phyloP scores from a whole-genome alignment of 2,888 invertebrate genomes.

The Priapulus caudatus region DNA sequence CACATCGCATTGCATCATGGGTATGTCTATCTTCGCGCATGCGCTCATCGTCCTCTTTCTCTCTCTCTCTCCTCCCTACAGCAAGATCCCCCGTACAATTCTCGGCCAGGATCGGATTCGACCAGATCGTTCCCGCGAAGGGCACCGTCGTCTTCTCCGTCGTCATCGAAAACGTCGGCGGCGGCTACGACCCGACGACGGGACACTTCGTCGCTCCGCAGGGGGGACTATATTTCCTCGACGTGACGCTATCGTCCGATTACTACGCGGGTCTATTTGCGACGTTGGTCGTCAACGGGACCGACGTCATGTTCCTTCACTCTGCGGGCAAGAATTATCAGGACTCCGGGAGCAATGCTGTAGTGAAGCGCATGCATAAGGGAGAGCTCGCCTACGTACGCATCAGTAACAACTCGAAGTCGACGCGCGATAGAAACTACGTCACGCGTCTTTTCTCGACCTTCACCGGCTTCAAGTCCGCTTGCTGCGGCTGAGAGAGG shows the following conservation, averaged over 20 bases:
- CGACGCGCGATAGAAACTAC: too few species aligned
- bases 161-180: constrained; percentile 34
- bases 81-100: too few species aligned
- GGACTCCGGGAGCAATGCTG: constrained; percentile 33
- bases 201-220: constrained; percentile 34
- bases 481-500: too few species aligned
- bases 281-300: constrained; percentile 26
- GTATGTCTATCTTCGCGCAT: too few species aligned
- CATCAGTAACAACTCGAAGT: constrained; percentile 21
- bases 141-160: constrained; percentile 31
- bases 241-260: constrained; percentile 35
- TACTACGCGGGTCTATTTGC: constrained; percentile 36
- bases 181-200: constrained; percentile 27
- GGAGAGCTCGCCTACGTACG: constrained; percentile 34
- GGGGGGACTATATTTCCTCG: constrained; percentile 35
- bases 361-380: constrained; percentile 28
- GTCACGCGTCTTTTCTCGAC: too few species aligned
- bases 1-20: too few species aligned
- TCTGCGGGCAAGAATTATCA: constrained; percentile 37
- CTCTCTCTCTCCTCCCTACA: too few species aligned
- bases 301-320: constrained; percentile 36
- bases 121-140: too few species aligned
- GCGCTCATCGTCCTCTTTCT: too few species aligned
- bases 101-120: too few species aligned
- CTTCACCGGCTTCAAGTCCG: too few species aligned